Base-by-base conservation (phyloP, 2,797 vertebrate species). In the Loris lydekkerianus region DNA sequence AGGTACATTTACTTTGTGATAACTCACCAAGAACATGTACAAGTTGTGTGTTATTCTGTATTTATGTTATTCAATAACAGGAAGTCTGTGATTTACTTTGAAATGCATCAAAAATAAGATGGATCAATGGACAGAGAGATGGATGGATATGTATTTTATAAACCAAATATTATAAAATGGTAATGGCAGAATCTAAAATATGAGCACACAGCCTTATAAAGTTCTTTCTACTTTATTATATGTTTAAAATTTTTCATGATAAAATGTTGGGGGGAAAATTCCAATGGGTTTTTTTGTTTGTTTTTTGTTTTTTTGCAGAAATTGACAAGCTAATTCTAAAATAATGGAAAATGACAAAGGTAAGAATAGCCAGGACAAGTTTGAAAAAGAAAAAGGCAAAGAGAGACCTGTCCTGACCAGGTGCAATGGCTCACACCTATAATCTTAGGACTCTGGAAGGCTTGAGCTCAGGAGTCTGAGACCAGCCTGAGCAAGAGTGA, bases 341-440 rank as follows among this genome's bases (percentile, higher is more conserved):
- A 58, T 40, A 49, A 86, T 63, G 9, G 9, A 84, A 96, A 90
- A 89, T 89, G 83, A 37, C 77, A 90, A 80, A 29, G 34, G 25
- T 27, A 85, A 92, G 40, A 92, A 83, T 2, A 88, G 69, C 53
- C 34, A 89, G 70, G 72, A 95, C 67, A 81, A 93, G 14, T 89
- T 10, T 70, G 56, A 73, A 95, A 37, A 93, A 65, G 53, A 61
- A 90, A 95, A 95, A 15, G 76, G 76, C 46, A 65, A 86, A n/a
- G 65, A 70, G n/a, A 70, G n/a, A 70, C 67, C n/a, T 70, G 67
- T 18, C 7, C 49, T 49, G 49, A 49, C 21, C 21, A 17, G 58
- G 58, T 23, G 9, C 23, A 23, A 21, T 60, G 58, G 17, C 21
- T 60, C 58, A 60, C 58, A 23, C 58, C 20, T 60, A 23, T 60